Percentiles rank a stretch among this genome's conserved stretches.
These are phyloP conservation scores for Conger conger DNA, from an alignment of 2,113 vertebrate genomes.

Conservation along the genomic window DNA sequence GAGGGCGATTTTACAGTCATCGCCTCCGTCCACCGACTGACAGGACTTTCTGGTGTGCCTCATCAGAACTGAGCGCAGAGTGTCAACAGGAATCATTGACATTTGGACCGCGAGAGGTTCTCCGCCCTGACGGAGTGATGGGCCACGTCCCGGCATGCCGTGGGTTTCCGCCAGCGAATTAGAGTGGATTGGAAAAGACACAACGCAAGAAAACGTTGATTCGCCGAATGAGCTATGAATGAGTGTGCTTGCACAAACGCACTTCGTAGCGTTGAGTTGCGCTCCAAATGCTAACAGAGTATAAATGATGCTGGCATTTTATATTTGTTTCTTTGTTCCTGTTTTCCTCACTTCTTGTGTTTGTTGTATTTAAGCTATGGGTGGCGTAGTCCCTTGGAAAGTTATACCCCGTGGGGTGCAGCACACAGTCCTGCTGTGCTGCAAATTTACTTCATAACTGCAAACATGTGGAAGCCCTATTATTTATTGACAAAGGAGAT, in stretches of 20 bases:
- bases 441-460: too few species aligned
- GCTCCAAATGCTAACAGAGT: too few species aligned
- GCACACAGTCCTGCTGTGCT: too few species aligned
- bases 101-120: conserved; percentile 64
- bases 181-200: conserved; percentile 64
- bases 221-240: not conserved
- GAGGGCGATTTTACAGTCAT: conserved; percentile 38
- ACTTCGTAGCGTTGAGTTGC: too few species aligned
- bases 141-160: conserved; percentile 26
- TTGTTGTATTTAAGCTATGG: too few species aligned
- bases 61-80: conserved; percentile 57
- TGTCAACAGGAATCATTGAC: conserved; percentile 50
- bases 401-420: too few species aligned
- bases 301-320: too few species aligned
- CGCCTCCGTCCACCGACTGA: not conserved
- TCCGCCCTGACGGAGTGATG: conserved; percentile 65
- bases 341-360: too few species aligned
- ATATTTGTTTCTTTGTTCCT: too few species aligned
- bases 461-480: too few species aligned
- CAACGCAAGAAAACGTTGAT: not conserved
- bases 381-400: too few species aligned
- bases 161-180: conserved; percentile 64
- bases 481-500: too few species aligned
- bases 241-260: not conserved
- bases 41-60: conserved; percentile 39